Base-by-base conservation (phyloP, 1,140 invertebrate species). In the Scylla paramamosain region DNA sequence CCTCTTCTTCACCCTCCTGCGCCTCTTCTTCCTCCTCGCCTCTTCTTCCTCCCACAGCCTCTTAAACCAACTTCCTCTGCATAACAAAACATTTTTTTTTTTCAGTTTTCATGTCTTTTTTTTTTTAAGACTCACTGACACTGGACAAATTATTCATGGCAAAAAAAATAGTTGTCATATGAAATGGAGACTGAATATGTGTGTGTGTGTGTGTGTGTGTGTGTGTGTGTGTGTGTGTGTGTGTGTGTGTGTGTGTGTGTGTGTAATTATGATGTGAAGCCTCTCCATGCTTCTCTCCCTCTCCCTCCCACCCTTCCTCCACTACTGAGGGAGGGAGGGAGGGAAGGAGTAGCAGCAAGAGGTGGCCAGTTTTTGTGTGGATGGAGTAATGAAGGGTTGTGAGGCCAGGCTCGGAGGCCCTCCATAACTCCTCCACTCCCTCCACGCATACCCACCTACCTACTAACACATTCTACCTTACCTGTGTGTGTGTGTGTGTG, bases 161-260 rank as follows among this genome's bases (percentile, higher is more conserved):
- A 6, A 39, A 39, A 39, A 39, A 39, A 39, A 39, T 39, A 2
- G 39, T 39, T n/a, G n/a, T n/a, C n/a, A n/a, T n/a, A 7, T 52
- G 48, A 14, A 52, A 52, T 14, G 48, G 4, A 28, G 31, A 28
- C 8, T 84, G 31, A 8, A 6, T 25, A 84, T 84, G 32, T 86
- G 32, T 86, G 32, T 86, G 32, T 86, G 32, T 86, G 32, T 86
- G 32, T 86, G 32, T 86, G 32, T 86, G 32, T 86, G 32, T 86
- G 32, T 86, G 32, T 86, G 32, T 86, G 32, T 86, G 32, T 86
- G 84, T 86, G 84, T 86, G 84, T 86, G 84, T 86, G 84, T 86
- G 84, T 86, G 84, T 86, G 84, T 86, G 84, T 86, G 84, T 86
- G 84, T 86, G 84, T 86, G 84, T 86, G 2, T 29, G 28, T 86